Percentiles rank a stretch among this genome's conserved stretches.
phyloP scores from a whole-genome alignment of 2,113 vertebrate species.

The Corapipo altera region DNA sequence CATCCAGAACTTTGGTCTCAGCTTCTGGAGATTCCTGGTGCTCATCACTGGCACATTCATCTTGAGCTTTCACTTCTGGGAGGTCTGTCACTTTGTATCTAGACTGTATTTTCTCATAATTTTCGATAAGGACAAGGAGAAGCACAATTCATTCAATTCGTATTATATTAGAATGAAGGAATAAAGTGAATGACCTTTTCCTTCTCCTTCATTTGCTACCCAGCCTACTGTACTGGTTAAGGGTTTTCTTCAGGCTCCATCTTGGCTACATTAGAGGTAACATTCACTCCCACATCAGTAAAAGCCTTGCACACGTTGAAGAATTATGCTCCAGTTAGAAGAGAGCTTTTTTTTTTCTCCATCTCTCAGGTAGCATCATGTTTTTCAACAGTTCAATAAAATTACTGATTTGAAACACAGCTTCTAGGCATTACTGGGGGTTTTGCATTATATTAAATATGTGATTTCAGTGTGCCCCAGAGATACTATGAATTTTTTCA shows the following conservation, averaged over 20 bases:
- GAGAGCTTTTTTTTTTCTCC: not conserved
- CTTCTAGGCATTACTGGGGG: not conserved
- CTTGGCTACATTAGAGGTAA: not conserved
- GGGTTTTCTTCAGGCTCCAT: not conserved
- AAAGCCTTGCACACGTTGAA: not conserved
- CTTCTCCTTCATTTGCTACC: not conserved
- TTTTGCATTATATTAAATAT: not conserved
- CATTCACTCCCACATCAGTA: not conserved
- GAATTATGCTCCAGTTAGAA: not conserved
- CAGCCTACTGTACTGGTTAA: not conserved
- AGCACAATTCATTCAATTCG: not conserved
- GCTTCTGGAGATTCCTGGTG: slow-evolving; percentile 2
- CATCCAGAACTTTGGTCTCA: not conserved
- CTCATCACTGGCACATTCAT: not conserved
- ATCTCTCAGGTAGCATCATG: not conserved
- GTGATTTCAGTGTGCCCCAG: not conserved
- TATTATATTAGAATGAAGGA: not conserved
- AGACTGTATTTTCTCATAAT: not conserved
- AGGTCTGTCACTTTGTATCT: not conserved
- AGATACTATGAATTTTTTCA: not conserved
- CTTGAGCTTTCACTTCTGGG: not conserved
- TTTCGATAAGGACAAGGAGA: not conserved
- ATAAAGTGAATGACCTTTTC: not conserved
- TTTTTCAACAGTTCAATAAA: not conserved
- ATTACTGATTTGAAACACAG: not conserved